Base-by-base conservation (phyloP, 2,113 vertebrate genomes). In the Sturnira hondurensis region DNA sequence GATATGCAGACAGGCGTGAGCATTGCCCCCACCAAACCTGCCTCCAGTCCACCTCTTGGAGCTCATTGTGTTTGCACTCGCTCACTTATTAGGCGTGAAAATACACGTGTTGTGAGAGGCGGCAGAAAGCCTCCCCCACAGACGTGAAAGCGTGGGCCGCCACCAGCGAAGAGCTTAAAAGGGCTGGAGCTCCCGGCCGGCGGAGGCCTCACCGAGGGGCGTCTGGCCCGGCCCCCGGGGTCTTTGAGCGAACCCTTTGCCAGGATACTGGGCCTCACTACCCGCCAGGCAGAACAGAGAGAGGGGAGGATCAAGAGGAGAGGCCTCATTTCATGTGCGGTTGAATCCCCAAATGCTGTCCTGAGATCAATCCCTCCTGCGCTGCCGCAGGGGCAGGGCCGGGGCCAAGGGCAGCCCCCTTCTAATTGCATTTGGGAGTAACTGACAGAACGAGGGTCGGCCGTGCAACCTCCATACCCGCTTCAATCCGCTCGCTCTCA, bases 171-270 rank as follows among this genome's bases (percentile, higher is more conserved):
- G 70, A 70, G 33, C 74, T 52, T 45, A 5, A 92, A 86, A 86
- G 84, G 78, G 31, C 67, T 16, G 3, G 8, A 7, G 36, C 90
- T 56, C 26, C 7, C 4, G 31, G 78, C 83, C 5, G 36, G 78
- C 45, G 4, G 0, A 65, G 6, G 19, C 54, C n/a, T 33, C 45
- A 16, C 83, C 63, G 7, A 36, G 83, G 83, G 78, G 67, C 10
- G 41, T 87, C 95, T 36, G 11, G 92, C 52, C 2, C 15, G 0
- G 63, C 41, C 77, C 24, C 78, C n/a, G 3, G 52, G 89, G 91
- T 38, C 93, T 94, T 76, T 94, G 94, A 97, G 96, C 92, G 85
- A 85, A 70, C 76, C 76, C 78, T 63, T 3, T 0, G 20, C 85
- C 89, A n/a, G 2, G 20, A 43, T 38, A 12, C 50, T 24, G 15